Percentiles rank a stretch among this genome's conserved stretches.
Evolutionary conservation across 2,797 vertebrate genomes (phyloP).

Genomic region (Oreortyx pictus): DNA sequence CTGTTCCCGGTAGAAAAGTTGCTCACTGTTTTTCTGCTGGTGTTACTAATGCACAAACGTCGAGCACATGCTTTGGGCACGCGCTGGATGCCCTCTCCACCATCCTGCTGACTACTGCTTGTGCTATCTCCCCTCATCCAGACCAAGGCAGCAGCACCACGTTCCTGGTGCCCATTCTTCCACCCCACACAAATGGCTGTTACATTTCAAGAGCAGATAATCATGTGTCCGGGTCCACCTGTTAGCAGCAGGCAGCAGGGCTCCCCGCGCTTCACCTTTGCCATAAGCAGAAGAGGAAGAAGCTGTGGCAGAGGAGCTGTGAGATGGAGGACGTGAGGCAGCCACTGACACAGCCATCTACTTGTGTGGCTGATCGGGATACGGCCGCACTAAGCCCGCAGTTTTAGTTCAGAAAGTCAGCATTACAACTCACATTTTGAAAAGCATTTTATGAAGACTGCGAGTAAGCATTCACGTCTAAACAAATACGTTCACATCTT

Average conservation of each 20-base stretch:
- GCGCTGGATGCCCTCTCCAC: not conserved
- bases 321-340: not conserved
- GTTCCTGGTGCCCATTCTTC: not conserved
- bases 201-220: not conserved
- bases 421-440: not conserved
- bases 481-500: not conserved
- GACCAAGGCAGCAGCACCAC: not conserved
- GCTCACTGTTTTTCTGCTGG: not conserved
- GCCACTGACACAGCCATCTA: not conserved
- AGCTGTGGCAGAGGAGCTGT: not conserved
- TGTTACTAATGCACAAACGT: not conserved
- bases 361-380: not conserved
- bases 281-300: not conserved
- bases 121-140: not conserved
- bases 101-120: not conserved
- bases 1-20: not conserved
- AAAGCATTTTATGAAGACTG: not conserved
- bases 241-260: not conserved
- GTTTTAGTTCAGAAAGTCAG: not conserved
- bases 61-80: not conserved
- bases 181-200: not conserved
- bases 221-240: not conserved
- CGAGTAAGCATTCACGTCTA: conserved; percentile 8
- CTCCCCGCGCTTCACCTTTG: not conserved
- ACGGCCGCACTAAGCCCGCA: not conserved